Base-by-base conservation (phyloP, 2,113 vertebrate genomes). In the Oncorhynchus kisutch region DNA sequence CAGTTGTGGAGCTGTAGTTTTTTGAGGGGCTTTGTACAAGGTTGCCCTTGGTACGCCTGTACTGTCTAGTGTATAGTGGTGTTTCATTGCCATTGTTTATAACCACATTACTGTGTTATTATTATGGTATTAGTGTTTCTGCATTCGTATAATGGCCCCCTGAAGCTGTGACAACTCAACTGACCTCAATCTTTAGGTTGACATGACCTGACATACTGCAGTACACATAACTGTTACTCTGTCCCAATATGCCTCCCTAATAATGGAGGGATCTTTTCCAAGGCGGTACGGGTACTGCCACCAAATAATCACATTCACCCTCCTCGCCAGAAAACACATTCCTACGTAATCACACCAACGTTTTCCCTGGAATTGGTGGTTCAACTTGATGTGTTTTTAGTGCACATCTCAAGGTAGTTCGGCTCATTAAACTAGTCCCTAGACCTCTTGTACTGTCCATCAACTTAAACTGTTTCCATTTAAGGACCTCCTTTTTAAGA, bases 371-470 rank as follows among this genome's bases (percentile, higher is more conserved):
- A 68, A 62, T 49, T 76, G 74, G 60, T 3, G 7, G 11, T 79
- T 25, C 18, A 76, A 57, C 39, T 11, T 75, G 25, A 65, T 81
- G 84, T 70, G 71, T 71, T 77, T 81, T 39, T 34, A 27, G 25
- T 22, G 18, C 59, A 3, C 39, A 45, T 45, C 85, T 91, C 85
- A 91, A 90, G 87, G 89, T 82, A 78, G 85, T 78, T 68, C 74
- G 60, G 62, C 81, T 91, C 85, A 89, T 89, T 88, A 92, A 89
- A 86, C 22, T 39, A 73, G 83, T 72, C 78, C 68, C 71, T 4
- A 60, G 71, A 62, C 49, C 29, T 39, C 34, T 49, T 3, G 9
- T 75, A 67, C 76, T 29, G 77, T 77, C 71, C 70, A 34, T 66
- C 24, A 51, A 72, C 64, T 77, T 79, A 78, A 71, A 71, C 80